These are phyloP conservation scores for Lophotis ruficrista DNA, from an alignment of 2,113 vertebrate species.

Conservation along the genomic window DNA sequence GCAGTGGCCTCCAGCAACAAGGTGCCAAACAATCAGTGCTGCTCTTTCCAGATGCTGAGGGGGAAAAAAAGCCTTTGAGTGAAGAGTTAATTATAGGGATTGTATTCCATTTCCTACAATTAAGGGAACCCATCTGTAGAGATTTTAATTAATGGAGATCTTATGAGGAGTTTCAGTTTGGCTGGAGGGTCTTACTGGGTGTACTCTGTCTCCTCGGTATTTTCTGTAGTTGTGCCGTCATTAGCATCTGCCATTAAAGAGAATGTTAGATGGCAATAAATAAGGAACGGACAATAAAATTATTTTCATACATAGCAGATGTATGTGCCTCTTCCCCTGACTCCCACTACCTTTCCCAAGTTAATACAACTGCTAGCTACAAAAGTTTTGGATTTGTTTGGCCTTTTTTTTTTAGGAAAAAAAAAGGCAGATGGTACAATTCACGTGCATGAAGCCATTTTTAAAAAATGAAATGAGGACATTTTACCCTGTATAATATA, in stretches of 20 bases:
- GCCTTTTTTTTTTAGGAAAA: neutral
- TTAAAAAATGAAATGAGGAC: neutral
- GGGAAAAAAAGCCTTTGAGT: neutral
- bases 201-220: neutral
- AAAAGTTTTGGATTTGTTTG: neutral
- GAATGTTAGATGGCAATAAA: neutral
- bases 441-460: neutral
- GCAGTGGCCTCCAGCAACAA: fast-evolving
- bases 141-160: slow-evolving; percentile 56
- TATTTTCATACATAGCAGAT: neutral
- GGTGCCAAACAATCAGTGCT: neutral
- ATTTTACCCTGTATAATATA: neutral
- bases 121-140: slow-evolving; percentile 37
- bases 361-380: neutral
- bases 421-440: neutral
- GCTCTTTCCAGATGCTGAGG: neutral
- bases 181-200: slow-evolving; percentile 10
- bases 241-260: neutral
- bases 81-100: slow-evolving; percentile 35
- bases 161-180: slow-evolving; percentile 21
- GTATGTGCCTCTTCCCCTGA: neutral
- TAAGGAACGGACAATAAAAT: neutral
- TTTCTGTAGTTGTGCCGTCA: neutral
- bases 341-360: neutral
- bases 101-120: slow-evolving; percentile 34